phyloP scores from a whole-genome alignment of 1,140 invertebrate species.

The Aethina tumida region DNA sequence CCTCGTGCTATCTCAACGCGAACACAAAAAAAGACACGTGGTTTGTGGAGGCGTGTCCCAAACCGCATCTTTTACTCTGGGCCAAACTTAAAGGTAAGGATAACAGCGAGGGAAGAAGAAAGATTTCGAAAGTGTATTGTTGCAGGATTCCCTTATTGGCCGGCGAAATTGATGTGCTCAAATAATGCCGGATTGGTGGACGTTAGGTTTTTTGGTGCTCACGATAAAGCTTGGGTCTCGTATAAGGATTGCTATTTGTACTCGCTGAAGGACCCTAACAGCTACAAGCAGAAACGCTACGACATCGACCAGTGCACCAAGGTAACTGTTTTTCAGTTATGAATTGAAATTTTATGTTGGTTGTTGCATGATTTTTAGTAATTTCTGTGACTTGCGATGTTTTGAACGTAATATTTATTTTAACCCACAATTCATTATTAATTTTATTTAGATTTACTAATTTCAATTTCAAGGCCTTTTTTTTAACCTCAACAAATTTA shows the following conservation, averaged over 20 bases:
- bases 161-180: constrained; percentile 79
- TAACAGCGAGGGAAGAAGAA: not conserved
- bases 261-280: constrained; percentile 55
- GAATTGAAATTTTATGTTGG: too few relatives aligned
- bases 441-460: too few relatives aligned
- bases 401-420: too few relatives aligned
- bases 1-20: constrained; percentile 81
- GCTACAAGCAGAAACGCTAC: constrained; percentile 46
- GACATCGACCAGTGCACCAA: constrained; percentile 54
- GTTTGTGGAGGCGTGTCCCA: constrained; percentile 84
- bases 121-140: constrained; percentile 5
- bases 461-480: too few relatives aligned
- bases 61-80: constrained; percentile 82
- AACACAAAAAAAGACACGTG: constrained; percentile 71
- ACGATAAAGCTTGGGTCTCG: constrained; percentile 86
- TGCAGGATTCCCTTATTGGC: constrained; percentile 84
- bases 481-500: too few relatives aligned
- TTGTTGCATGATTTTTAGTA: too few relatives aligned
- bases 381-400: too few relatives aligned
- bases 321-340: too few relatives aligned
- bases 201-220: constrained; percentile 88
- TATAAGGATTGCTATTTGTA: constrained; percentile 76
- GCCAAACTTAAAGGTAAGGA: constrained; percentile 72
- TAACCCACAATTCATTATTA: too few relatives aligned
- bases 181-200: constrained; percentile 67